Percentiles rank a stretch among this genome's conserved stretches.
These are phyloP conservation scores for Acrobasis suavella DNA, from an alignment of 2,888 invertebrate species.

Conservation along the genomic window DNA sequence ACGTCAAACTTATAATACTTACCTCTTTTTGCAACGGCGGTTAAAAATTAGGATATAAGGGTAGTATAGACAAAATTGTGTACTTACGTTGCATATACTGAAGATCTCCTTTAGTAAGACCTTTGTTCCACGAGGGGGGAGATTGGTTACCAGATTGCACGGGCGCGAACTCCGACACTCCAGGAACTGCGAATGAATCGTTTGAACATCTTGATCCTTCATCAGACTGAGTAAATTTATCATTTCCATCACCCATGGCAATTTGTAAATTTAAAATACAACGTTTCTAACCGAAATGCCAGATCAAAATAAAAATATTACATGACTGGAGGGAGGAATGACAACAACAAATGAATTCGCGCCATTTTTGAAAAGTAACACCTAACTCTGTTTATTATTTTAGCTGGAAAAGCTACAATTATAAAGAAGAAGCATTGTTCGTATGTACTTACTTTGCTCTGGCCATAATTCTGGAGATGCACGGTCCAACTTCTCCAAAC, in stretches of 20 bases:
- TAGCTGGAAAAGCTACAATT: constrained; percentile 8
- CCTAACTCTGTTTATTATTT: constrained; percentile 24
- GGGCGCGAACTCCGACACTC: constrained; percentile 92
- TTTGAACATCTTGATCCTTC: constrained; percentile 58
- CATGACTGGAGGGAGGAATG: constrained; percentile 52
- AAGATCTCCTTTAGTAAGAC: constrained; percentile 88
- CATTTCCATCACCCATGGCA: constrained; percentile 60
- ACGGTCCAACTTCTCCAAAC: constrained; percentile 95
- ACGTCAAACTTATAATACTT: too few relatives aligned
- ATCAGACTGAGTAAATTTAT: constrained; percentile 49
- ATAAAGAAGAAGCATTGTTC: constrained; percentile 1
- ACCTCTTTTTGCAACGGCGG: too few relatives aligned
- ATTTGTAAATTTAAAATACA: constrained; percentile 60
- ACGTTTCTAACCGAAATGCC: constrained; percentile 69
- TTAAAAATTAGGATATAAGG: neutral
- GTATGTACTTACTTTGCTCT: constrained; percentile 90
- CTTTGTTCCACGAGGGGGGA: constrained; percentile 85
- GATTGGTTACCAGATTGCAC: constrained; percentile 82
- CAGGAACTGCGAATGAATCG: constrained; percentile 88
- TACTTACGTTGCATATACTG: constrained; percentile 89
- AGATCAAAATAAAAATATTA: constrained; percentile 44
- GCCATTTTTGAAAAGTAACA: constrained; percentile 69
- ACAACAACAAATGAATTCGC: constrained; percentile 68
- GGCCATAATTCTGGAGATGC: constrained; percentile 99
- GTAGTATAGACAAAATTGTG: neutral